Percentiles rank a stretch among this genome's conserved stretches.
These are phyloP conservation scores for Dermochelys coriacea DNA, from an alignment of 2,797 vertebrate genomes.

Conservation along the genomic window DNA sequence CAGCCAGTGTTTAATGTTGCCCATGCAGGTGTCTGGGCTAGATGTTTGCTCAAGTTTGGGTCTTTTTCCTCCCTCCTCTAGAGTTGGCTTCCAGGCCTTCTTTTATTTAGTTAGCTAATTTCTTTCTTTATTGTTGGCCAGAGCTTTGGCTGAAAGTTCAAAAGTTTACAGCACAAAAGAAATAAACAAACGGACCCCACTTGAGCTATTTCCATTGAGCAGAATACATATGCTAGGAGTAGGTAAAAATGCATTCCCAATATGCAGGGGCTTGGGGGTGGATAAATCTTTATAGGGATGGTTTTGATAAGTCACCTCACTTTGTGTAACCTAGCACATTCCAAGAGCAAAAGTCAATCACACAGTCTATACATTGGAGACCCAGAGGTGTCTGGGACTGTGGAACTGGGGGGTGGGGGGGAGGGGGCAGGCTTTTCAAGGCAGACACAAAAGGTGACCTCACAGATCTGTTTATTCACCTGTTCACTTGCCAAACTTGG, in stretches of 20 bases:
- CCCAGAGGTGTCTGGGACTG: background rate
- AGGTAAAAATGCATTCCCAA: background rate
- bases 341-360: background rate
- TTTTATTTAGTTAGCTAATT: background rate
- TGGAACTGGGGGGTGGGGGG: background rate
- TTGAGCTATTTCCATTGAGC: background rate
- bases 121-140: slow-evolving; percentile 55
- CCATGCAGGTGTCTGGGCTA: rapidly evolving
- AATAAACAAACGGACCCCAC: background rate
- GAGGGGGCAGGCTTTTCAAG: background rate
- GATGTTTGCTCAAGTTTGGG: background rate
- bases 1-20: rapidly evolving
- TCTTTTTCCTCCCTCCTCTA: background rate
- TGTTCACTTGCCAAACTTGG: background rate
- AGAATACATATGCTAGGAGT: too few species aligned
- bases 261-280: background rate
- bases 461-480: background rate
- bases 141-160: slow-evolving; percentile 32
- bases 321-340: background rate
- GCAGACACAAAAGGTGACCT: background rate
- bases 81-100: background rate
- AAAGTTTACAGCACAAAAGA: slow-evolving; percentile 16
- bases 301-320: background rate
- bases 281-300: background rate
- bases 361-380: background rate